phyloP scores from a whole-genome alignment of 1,140 invertebrate species.

The Eciton burchellii region DNA sequence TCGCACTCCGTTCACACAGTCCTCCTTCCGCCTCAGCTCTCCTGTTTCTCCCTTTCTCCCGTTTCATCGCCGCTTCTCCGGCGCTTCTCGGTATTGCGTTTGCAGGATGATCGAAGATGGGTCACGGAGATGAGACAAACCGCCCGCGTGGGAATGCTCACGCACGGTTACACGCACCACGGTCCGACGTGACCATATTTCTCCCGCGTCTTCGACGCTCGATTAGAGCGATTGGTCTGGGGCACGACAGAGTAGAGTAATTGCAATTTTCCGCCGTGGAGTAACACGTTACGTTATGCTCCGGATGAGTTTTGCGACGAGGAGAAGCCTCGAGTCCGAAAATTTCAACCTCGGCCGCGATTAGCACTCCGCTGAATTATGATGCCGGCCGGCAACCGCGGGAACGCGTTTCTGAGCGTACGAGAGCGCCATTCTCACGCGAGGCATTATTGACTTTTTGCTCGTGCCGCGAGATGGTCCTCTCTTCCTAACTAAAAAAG shows the following conservation, averaged over 20 bases:
- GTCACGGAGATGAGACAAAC: constrained; percentile 34
- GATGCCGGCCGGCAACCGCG: background rate
- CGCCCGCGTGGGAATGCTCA: constrained; percentile 63
- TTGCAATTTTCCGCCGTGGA: background rate
- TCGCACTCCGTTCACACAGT: constrained; percentile 11
- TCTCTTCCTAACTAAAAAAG: constrained; percentile 54
- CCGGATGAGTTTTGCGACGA: no score
- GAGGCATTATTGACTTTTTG: constrained; percentile 56
- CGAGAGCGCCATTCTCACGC: constrained; percentile 49
- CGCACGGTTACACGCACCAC: constrained; percentile 28
- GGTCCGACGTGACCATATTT: background rate
- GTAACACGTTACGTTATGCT: no score
- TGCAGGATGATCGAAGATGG: constrained; percentile 69
- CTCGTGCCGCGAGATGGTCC: constrained; percentile 32
- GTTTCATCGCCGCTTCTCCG: constrained; percentile 45
- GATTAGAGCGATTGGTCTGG: background rate
- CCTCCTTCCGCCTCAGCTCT: constrained; percentile 19
- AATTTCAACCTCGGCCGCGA: background rate
- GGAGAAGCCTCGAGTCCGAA: background rate
- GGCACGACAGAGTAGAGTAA: no score
- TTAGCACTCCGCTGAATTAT: constrained; percentile 6
- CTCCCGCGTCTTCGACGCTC: background rate
- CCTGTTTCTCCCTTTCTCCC: background rate
- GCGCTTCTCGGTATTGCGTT: constrained; percentile 66
- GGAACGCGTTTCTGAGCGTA: constrained; percentile 47